Percentiles rank a stretch among this genome's conserved stretches.
Conservation (phyloP, 1,140 invertebrate genomes). For the Bicyclus anynana region DNA sequence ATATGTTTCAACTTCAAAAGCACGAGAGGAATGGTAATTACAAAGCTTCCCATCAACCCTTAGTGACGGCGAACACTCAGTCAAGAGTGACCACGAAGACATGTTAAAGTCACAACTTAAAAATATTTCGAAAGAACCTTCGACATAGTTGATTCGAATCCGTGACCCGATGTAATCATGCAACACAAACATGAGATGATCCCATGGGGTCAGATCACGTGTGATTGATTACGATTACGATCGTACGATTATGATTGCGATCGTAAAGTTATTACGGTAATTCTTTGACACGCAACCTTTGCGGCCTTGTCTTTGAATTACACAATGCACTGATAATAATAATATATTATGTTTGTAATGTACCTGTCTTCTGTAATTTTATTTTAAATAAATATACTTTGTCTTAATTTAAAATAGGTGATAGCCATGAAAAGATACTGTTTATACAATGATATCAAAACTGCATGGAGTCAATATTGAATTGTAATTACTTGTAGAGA, state of each 20-base stretch:
- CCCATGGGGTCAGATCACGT: slow-evolving; percentile 14
- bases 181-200: slow-evolving; percentile 10
- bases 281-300: slow-evolving; percentile 13
- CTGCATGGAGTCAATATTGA: too few species aligned
- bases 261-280: slow-evolving; percentile 11
- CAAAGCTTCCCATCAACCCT: too few species aligned
- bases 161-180: slow-evolving; percentile 16
- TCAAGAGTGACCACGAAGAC: too few species aligned
- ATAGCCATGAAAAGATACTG: too few species aligned
- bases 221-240: slow-evolving; percentile 18
- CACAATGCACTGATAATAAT: neutral
- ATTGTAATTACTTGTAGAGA: too few species aligned
- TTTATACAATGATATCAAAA: too few species aligned
- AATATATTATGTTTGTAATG: neutral
- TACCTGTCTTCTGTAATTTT: neutral
- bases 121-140: slow-evolving; percentile 6
- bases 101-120: neutral
- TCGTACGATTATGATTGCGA: slow-evolving; percentile 5
- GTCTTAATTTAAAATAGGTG: too few species aligned
- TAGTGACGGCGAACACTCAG: too few species aligned
- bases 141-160: slow-evolving; percentile 3
- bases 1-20: too few species aligned
- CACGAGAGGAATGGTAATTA: too few species aligned
- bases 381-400: too few species aligned
- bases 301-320: slow-evolving; percentile 5